Conservation (phyloP, 2,888 invertebrate genomes). For the Iselma pallidipennis region DNA sequence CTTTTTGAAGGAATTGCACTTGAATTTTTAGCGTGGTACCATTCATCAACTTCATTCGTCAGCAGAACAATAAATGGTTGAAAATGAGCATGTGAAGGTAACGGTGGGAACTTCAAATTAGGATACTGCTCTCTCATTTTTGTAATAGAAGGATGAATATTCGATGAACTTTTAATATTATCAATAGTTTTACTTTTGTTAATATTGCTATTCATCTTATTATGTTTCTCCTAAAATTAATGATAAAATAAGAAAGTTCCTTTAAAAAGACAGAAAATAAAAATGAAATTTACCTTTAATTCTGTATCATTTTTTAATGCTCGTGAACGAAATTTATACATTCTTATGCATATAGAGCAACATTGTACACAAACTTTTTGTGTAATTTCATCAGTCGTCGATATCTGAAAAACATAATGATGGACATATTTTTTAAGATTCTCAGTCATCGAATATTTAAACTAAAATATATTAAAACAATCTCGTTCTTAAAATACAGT, state of each 20-base stretch:
- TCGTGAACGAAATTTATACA: conserved; percentile 39
- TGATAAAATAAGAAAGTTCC: conserved; percentile 2
- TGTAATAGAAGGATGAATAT: conserved; percentile 29
- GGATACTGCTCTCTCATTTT: conserved; percentile 28
- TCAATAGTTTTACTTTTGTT: background rate
- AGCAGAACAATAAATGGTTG: conserved; percentile 31
- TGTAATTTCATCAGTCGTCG: conserved; percentile 34
- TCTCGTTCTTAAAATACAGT: too few relatives aligned
- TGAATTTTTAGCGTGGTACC: conserved; percentile 18
- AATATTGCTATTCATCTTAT: background rate
- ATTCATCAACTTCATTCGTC: conserved; percentile 35
- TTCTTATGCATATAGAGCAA: conserved; percentile 36
- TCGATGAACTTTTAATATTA: background rate
- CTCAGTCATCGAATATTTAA: too few relatives aligned
- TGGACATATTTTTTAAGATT: background rate
- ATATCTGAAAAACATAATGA: conserved; percentile 37
- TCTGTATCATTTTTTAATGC: conserved; percentile 36
- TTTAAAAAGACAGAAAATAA: background rate
- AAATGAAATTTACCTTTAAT: conserved; percentile 36
- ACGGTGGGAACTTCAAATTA: conserved; percentile 28
- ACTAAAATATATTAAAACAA: too few relatives aligned
- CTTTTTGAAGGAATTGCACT: too few relatives aligned
- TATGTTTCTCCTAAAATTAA: conserved; percentile 17
- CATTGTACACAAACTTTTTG: conserved; percentile 42
- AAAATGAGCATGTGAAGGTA: conserved; percentile 23